A percentile compares a stretch with the other conserved stretches of the same genome.
Evolutionary conservation across 35 echinoderm and acorn worm genomes (phyloP).

Genomic region (Heliocidaris erythrogramma): DNA sequence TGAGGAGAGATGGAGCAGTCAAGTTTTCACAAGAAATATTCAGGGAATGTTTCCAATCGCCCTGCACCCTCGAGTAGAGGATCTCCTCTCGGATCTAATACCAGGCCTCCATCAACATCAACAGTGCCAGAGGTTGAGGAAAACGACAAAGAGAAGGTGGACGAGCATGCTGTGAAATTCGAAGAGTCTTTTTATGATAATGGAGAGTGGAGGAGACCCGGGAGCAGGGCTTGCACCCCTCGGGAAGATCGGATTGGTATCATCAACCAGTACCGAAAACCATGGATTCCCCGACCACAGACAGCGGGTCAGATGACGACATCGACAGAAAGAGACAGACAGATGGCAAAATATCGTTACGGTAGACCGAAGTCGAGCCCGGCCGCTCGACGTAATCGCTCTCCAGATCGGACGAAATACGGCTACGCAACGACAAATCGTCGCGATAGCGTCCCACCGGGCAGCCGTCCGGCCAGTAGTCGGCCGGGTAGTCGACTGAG

Average conservation of each 20-base stretch:
- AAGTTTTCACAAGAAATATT: conserved; percentile 13
- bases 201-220: background rate
- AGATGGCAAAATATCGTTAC: background rate
- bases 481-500: background rate
- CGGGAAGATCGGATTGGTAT: background rate
- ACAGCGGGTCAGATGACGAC: background rate
- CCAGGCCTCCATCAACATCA: background rate
- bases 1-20: background rate
- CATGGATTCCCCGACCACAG: background rate
- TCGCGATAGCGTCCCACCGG: background rate
- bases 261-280: conserved; percentile 16
- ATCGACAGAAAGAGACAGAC: background rate
- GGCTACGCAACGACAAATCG: background rate
- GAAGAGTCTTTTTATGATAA: background rate
- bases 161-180: background rate
- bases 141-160: background rate
- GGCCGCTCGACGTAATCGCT: background rate
- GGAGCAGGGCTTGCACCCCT: background rate
- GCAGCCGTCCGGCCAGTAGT: background rate
- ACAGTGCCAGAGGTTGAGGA: background rate
- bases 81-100: background rate
- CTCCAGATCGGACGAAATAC: background rate
- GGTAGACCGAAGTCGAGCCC: conserved; percentile 2
- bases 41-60: background rate
- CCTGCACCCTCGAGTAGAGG: background rate